These are phyloP conservation scores for Melanotaenia trifasciata DNA, from an alignment of 2,797 vertebrate genomes.

Conservation along the genomic window DNA sequence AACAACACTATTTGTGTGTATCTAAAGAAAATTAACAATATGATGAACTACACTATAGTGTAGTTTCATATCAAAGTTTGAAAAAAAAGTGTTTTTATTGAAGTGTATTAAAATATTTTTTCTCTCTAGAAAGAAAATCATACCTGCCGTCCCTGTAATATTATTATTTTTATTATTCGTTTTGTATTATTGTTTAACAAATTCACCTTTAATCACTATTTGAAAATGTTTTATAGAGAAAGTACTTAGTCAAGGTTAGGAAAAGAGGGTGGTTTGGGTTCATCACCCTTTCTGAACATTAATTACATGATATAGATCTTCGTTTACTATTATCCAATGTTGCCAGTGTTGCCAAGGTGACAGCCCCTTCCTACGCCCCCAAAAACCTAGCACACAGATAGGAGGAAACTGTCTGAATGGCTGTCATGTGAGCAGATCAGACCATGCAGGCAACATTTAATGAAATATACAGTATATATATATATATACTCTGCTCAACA, in stretches of 20 bases:
- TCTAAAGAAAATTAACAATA: no score
- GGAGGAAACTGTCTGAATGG: neutral
- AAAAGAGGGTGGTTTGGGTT: neutral
- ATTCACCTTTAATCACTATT: neutral
- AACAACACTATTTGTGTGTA: no score
- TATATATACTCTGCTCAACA: neutral
- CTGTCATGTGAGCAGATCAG: neutral
- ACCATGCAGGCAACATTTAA: neutral
- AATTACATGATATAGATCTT: no score
- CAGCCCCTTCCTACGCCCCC: neutral
- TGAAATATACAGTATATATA: neutral
- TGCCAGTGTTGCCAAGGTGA: no score
- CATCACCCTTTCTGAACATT: no score
- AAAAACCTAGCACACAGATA: neutral
- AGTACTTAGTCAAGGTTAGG: neutral
- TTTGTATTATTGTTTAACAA: neutral
- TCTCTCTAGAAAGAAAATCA: neutral
- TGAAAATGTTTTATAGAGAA: neutral
- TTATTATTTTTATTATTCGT: neutral
- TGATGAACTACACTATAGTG: no score
- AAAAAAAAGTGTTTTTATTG: no score
- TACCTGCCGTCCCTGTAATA: neutral
- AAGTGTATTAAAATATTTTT: neutral
- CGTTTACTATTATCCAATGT: no score
- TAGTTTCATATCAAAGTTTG: no score